These are phyloP conservation scores for Lepidocyrtoides sp. DNA, from an alignment of 2,888 invertebrate species.

Conservation along the genomic window DNA sequence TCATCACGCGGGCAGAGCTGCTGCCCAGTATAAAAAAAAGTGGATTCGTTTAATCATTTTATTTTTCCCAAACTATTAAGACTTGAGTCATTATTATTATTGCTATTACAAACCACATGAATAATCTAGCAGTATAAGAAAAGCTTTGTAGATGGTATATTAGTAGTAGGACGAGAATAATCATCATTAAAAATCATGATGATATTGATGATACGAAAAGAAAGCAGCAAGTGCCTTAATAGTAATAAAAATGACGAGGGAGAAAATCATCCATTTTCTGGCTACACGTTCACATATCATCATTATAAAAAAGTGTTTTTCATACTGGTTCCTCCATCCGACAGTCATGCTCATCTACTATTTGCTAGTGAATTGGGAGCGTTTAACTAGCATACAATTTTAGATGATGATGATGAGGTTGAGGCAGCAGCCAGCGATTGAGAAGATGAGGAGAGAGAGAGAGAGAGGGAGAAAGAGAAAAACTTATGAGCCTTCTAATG, in stretches of 20 bases:
- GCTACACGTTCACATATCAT: neutral
- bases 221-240: slow-evolving; percentile 60
- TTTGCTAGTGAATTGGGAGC: slow-evolving; percentile 50
- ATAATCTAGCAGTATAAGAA: slow-evolving; percentile 7
- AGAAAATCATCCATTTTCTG: slow-evolving; percentile 53
- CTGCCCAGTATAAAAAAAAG: slow-evolving; percentile 66
- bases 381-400: slow-evolving; percentile 54
- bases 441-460: too few relatives aligned
- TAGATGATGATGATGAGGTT: slow-evolving; percentile 32
- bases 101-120: slow-evolving; percentile 43
- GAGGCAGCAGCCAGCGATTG: too few relatives aligned
- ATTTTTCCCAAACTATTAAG: slow-evolving; percentile 49
- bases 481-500: slow-evolving; percentile 83
- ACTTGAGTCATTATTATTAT: slow-evolving; percentile 55
- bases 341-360: slow-evolving; percentile 2
- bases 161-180: slow-evolving; percentile 65
- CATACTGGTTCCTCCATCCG: slow-evolving; percentile 26
- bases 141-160: neutral
- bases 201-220: slow-evolving; percentile 66
- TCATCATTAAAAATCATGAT: slow-evolving; percentile 75
- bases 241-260: slow-evolving; percentile 54
- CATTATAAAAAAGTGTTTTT: slow-evolving; percentile 35
- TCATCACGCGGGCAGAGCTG: neutral
- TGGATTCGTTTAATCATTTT: slow-evolving; percentile 72
- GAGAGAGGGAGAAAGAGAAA: slow-evolving; percentile 40